Conservation (phyloP, 2,113 vertebrate genomes). For the Sphaerodactylus townsendi region DNA sequence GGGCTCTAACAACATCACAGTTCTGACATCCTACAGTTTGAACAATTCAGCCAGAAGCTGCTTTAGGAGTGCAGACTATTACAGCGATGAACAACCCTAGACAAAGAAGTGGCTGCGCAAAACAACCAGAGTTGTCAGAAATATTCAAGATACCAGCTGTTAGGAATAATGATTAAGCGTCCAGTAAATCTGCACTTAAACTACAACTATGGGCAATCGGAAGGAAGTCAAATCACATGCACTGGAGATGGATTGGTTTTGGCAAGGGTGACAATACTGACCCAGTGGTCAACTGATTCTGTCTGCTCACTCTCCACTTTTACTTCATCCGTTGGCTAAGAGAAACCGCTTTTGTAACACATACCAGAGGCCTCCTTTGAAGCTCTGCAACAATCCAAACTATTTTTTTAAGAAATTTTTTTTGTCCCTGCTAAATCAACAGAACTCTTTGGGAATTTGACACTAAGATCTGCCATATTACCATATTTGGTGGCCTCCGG, state of each 20-base stretch:
- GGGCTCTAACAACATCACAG: not conserved
- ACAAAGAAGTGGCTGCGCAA: constrained; percentile 2
- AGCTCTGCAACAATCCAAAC: not conserved
- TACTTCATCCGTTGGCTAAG: not conserved
- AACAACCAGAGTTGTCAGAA: constrained; percentile 18
- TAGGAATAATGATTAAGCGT: constrained; percentile 49
- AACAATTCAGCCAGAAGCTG: not conserved
- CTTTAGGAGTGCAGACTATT: constrained; percentile 6
- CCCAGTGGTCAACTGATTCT: not conserved
- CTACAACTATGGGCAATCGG: not conserved
- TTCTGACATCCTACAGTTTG: not conserved
- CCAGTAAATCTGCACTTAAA: constrained; percentile 39
- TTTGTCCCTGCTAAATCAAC: constrained; percentile 1
- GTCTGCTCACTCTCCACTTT: constrained; percentile 2
- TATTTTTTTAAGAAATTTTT: not conserved
- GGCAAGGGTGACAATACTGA: not conserved
- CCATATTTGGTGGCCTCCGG: not conserved
- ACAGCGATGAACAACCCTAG: not conserved
- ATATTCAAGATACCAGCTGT: constrained; percentile 32
- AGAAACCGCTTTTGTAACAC: not conserved
- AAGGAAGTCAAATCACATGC: constrained; percentile 6
- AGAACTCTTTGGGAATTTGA: not conserved
- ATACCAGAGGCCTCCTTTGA: constrained; percentile 1
- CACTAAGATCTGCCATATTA: not conserved
- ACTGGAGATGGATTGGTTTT: not conserved